Percentiles rank a stretch among this genome's conserved stretches.
phyloP scores from a whole-genome alignment of 2,888 invertebrate species.

The Mactromeris polynyma region DNA sequence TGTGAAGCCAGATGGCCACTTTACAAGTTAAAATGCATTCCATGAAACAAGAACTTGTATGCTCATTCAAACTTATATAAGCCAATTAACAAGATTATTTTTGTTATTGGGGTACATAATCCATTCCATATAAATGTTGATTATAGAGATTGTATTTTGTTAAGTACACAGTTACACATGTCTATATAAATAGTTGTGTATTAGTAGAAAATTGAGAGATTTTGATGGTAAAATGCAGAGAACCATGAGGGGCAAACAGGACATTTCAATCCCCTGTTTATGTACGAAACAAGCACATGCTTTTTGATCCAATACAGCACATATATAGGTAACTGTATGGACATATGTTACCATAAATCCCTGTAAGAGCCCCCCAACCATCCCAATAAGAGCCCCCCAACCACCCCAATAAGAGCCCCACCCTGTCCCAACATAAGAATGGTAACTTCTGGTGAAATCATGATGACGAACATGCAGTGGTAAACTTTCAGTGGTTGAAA shows the following conservation, averaged over 20 bases:
- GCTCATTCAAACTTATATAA: slow-evolving; percentile 6
- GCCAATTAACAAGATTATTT: slow-evolving; percentile 14
- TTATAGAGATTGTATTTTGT: slow-evolving; percentile 5
- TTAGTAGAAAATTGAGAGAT: not conserved
- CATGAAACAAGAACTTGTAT: not conserved
- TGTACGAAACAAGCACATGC: not conserved
- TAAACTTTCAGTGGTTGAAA: too few relatives aligned
- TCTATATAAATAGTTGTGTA: slow-evolving; percentile 20
- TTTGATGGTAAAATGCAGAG: slow-evolving; percentile 5
- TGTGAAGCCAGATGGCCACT: not conserved
- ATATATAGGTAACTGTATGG: not conserved
- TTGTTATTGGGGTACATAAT: slow-evolving; percentile 3
- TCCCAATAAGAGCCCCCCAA: too few relatives aligned
- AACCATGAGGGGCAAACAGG: not conserved
- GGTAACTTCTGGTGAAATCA: too few relatives aligned
- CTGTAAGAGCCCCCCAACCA: too few relatives aligned
- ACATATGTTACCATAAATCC: not conserved
- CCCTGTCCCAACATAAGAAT: not conserved
- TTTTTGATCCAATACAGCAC: not conserved
- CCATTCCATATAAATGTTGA: slow-evolving; percentile 14
- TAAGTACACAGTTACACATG: slow-evolving; percentile 12
- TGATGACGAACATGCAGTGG: too few relatives aligned
- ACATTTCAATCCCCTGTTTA: not conserved
- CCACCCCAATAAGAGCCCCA: not conserved
- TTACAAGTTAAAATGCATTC: not conserved